A percentile compares a stretch with the other conserved stretches of the same genome.
phyloP scores from a whole-genome alignment of 2,113 vertebrate genomes.

The Cromileptes altivelis region DNA sequence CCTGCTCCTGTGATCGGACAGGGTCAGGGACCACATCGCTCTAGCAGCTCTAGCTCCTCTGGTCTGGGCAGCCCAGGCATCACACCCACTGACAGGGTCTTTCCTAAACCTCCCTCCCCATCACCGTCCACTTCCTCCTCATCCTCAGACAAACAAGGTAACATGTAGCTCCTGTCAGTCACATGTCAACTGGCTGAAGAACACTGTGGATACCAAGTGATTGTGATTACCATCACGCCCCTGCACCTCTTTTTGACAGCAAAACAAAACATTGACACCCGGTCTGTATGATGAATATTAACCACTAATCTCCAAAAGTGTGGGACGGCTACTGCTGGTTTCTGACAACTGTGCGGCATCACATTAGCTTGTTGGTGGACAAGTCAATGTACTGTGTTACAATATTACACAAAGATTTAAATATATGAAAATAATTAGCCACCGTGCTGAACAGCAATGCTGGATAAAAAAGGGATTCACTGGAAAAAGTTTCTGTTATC shows the following conservation, averaged over 20 bases:
- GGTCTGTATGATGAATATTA: constrained; percentile 52
- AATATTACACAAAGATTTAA: constrained; percentile 46
- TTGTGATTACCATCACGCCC: constrained; percentile 28
- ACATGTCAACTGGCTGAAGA: constrained; percentile 23
- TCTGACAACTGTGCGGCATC: constrained; percentile 32
- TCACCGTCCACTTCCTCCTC: constrained; percentile 81
- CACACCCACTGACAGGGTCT: constrained; percentile 95
- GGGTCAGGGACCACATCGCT: constrained; percentile 87
- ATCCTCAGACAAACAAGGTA: constrained; percentile 82
- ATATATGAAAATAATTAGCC: constrained; percentile 38
- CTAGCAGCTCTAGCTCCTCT: constrained; percentile 96
- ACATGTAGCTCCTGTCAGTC: constrained; percentile 69
- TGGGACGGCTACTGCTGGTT: constrained; percentile 48
- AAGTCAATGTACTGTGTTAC: constrained; percentile 35
- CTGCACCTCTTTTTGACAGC: constrained; percentile 12
- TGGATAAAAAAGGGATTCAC: constrained; percentile 72
- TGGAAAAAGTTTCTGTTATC: constrained; percentile 69
- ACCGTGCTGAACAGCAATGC: constrained; percentile 54
- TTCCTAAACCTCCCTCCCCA: constrained; percentile 87
- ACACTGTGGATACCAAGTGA: constrained; percentile 35
- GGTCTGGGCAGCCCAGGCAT: constrained; percentile 94
- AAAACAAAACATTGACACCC: constrained; percentile 45
- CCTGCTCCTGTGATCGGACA: constrained; percentile 88
- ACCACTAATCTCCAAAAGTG: constrained; percentile 51
- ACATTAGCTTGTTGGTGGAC: constrained; percentile 21